Evolutionary conservation across 2,113 vertebrate species (phyloP), one percentile per base, ranked within the genome.

Genomic region (Alosa alosa): DNA sequence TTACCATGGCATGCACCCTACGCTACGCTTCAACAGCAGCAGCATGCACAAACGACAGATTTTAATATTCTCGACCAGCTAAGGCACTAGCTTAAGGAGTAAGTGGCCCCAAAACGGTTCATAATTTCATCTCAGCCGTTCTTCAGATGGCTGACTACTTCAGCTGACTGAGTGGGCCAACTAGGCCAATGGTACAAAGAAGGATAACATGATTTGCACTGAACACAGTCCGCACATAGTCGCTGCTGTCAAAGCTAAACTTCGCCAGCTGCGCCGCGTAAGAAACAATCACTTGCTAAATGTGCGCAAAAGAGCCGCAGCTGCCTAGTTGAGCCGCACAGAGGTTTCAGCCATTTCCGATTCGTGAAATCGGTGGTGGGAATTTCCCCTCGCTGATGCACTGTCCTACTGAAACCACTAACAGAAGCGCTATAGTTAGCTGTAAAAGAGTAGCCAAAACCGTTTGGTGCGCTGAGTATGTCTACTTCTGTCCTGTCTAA

Each of bases 401-500:
- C 25, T 39, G 72, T 78, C n/a, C n/a, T 31, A 68, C 72, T 1
- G 31, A 78, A 78, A 78, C 72, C 31, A 39, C 25, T 39, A 9
- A 78, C 31, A 78, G 72, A 78, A 78, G 72, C 36, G 72, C 72
- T 78, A 36, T 39, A 78, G 72, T 78, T 78, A 78, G 31, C 72
- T 17, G 31, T 10, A 78, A 78, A 78, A 36, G n/a, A 31, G 64
- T 15, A 39, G 72, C 25, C 64, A 78, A 78, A 36, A 78, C 72
- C 11, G 72, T 15, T 78, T 78, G 72, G 72, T 78, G 72, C 72
- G 25, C n/a, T 2, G 15, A 15, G 11, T 36, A 78, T 39, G 11
- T 78, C 64, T 78, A 78, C 72, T 78, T 78, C 72, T 39, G 72
- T 78, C 31, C 72, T 39, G 72, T 78, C 72, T 39, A 78, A 78